Percentiles rank a stretch among this genome's conserved stretches.
phyloP scores from a whole-genome alignment of 2,888 invertebrate genomes.

The Ypsolopha scabrella region DNA sequence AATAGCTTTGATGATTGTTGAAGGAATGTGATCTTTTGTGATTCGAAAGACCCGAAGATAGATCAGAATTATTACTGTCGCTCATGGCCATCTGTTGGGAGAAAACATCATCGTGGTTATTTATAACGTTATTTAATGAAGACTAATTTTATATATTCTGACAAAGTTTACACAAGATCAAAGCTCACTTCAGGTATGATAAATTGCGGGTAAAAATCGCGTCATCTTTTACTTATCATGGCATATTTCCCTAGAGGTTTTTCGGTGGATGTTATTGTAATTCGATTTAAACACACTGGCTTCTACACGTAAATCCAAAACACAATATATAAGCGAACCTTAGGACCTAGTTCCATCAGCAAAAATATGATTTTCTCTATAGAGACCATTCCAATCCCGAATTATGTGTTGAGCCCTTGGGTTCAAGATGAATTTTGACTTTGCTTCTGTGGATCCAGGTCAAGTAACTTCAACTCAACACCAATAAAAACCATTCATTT shows the following conservation, averaged over 20 bases:
- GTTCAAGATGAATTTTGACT: background rate
- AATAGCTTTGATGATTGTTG: constrained; percentile 78
- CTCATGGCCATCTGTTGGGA: constrained; percentile 73
- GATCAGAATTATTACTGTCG: constrained; percentile 65
- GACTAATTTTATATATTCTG: background rate
- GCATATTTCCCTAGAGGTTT: no score
- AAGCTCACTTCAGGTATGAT: no score
- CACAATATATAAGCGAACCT: background rate
- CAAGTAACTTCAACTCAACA: background rate
- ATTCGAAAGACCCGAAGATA: constrained; percentile 67
- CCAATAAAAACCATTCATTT: background rate
- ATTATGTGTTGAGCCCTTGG: background rate
- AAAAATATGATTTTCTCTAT: background rate
- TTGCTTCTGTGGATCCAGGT: background rate
- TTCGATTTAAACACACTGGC: no score
- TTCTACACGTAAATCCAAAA: no score
- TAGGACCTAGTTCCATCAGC: background rate
- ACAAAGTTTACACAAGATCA: background rate
- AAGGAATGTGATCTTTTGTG: constrained; percentile 78
- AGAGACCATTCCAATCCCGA: background rate
- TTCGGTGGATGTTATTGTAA: no score
- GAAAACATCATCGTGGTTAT: background rate
- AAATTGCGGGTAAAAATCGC: no score
- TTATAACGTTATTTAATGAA: no score
- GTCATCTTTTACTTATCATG: no score